Evolutionary conservation across 2,113 vertebrate genomes (phyloP).

Genomic region (Gnathonemus echidnorhynchus): DNA sequence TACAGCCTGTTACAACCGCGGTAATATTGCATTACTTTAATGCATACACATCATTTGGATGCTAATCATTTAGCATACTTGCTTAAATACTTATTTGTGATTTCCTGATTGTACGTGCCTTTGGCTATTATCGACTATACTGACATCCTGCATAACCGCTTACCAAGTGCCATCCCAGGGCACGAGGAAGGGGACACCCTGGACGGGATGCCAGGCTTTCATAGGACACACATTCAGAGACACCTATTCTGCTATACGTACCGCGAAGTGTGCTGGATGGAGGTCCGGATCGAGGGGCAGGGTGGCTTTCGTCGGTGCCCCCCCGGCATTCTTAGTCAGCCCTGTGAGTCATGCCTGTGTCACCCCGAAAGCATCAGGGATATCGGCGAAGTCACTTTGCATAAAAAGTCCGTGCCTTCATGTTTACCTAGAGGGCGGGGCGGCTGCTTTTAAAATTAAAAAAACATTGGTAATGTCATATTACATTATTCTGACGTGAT

Average conservation of each 20-base stretch:
- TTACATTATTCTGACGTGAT: background rate
- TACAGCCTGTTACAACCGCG: background rate
- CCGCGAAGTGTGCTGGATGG: background rate
- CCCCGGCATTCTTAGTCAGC: background rate
- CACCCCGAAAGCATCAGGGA: background rate
- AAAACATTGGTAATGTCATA: background rate
- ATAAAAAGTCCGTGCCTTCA: background rate
- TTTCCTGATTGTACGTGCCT: background rate
- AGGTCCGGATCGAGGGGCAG: background rate
- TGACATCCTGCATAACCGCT: background rate
- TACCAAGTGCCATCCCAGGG: background rate
- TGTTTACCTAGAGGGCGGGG: background rate
- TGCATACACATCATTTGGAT: background rate
- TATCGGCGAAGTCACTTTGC: background rate
- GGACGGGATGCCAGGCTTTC: background rate
- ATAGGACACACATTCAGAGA: background rate
- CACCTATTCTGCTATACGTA: background rate
- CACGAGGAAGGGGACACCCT: background rate
- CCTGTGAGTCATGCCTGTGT: background rate
- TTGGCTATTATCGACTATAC: background rate
- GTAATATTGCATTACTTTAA: background rate
- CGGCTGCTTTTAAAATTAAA: background rate
- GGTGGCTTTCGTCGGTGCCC: background rate
- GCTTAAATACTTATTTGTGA: background rate
- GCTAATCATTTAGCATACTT: background rate